Percentiles rank a stretch among this genome's conserved stretches.
phyloP scores from a whole-genome alignment of 2,797 vertebrate species.

The Allobates femoralis region DNA sequence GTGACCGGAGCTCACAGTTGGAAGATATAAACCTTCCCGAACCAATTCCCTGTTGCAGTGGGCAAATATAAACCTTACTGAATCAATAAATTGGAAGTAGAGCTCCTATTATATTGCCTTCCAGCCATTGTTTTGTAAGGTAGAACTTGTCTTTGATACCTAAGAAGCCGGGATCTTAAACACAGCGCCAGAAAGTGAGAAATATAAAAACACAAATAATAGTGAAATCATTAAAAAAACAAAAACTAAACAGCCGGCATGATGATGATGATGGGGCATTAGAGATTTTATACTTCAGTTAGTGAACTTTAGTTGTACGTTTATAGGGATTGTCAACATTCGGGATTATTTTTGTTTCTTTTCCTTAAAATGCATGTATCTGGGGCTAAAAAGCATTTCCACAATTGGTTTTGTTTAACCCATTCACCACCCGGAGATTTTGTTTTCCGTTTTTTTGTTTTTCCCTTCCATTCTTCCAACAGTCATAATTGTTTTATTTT shows the following conservation, averaged over 20 bases:
- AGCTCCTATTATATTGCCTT: slow-evolving; percentile 50
- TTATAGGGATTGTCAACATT: neutral
- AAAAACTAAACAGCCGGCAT: too few species aligned
- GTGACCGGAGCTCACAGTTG: slow-evolving; percentile 52
- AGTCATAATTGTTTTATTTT: too few species aligned
- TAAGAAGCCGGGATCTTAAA: slow-evolving; percentile 14
- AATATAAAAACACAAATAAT: neutral
- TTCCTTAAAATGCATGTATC: too few species aligned
- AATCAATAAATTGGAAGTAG: slow-evolving; percentile 62
- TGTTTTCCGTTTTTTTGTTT: too few species aligned
- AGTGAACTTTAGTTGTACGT: neutral
- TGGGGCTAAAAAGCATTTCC: too few species aligned
- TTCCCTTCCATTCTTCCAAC: too few species aligned
- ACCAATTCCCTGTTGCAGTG: slow-evolving; percentile 60
- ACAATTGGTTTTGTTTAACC: too few species aligned
- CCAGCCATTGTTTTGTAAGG: slow-evolving; percentile 46
- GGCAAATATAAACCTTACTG: slow-evolving; percentile 59
- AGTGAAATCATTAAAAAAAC: neutral
- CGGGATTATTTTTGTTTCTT: too few species aligned
- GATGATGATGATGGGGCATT: neutral
- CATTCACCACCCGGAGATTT: too few species aligned
- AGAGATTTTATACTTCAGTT: neutral
- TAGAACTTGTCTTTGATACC: slow-evolving; percentile 16
- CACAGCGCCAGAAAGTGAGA: slow-evolving; percentile 9
- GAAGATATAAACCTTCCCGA: slow-evolving; percentile 56